Conservation (phyloP, 2,888 invertebrate species). For the Opisthograptis luteolata region DNA sequence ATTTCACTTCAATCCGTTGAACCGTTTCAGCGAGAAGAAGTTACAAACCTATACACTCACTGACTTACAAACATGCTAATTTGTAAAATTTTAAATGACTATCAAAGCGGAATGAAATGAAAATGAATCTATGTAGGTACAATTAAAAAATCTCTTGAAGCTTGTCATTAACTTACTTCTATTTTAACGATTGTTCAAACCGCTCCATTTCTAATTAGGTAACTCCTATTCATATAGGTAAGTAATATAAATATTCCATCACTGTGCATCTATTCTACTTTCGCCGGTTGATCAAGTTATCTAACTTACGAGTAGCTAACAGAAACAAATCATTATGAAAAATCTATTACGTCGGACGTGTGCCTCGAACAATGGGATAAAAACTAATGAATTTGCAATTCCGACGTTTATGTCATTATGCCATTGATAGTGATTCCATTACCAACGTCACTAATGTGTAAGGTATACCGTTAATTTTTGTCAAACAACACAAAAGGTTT, state of each 20-base stretch:
- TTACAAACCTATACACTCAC: no score
- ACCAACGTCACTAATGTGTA: not conserved
- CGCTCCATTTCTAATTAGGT: no score
- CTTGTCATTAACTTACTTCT: no score
- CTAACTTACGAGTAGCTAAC: constrained; percentile 4
- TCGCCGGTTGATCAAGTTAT: not conserved
- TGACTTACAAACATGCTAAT: no score
- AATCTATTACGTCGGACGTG: constrained; percentile 13
- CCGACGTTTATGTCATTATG: constrained; percentile 4
- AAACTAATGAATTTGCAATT: constrained; percentile 7
- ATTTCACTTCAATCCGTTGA: no score
- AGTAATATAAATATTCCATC: not conserved
- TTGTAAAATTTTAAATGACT: no score
- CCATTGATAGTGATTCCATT: not conserved
- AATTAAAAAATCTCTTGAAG: no score
- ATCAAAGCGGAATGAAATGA: no score
- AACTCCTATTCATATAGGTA: no score
- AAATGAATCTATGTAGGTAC: no score
- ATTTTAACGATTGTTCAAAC: no score
- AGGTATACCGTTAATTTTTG: constrained; percentile 23
- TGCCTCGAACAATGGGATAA: constrained; percentile 14
- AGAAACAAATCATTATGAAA: constrained; percentile 7
- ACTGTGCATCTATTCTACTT: not conserved
- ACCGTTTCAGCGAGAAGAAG: no score
- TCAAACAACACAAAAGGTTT: constrained; percentile 24